A percentile compares a stretch with the other conserved stretches of the same genome.
Evolutionary conservation across 2,113 vertebrate species (phyloP).

Genomic region (Leptobrachium ailaonicum): DNA sequence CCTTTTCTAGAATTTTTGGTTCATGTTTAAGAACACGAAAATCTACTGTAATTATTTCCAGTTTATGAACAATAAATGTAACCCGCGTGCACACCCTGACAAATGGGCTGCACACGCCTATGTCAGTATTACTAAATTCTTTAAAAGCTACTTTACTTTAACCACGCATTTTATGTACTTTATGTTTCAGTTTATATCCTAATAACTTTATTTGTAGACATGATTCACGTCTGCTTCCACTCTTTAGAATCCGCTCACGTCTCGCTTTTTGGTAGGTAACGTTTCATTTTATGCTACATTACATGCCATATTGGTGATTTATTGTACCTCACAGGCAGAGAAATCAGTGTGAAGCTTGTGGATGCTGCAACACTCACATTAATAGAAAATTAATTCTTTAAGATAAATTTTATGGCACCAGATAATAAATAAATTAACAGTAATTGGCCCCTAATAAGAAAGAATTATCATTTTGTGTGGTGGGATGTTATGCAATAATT

Average conservation of each 20-base stretch:
- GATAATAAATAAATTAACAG: conserved; percentile 35
- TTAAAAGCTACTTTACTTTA: too few relatives aligned
- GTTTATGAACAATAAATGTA: too few relatives aligned
- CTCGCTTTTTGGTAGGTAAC: conserved; percentile 42
- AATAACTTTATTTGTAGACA: conserved; percentile 25
- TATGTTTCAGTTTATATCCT: neutral
- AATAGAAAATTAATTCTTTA: conserved; percentile 43
- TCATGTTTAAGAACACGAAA: too few relatives aligned
- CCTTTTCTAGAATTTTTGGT: too few relatives aligned
- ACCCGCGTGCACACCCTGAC: too few relatives aligned
- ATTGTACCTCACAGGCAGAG: conserved; percentile 26
- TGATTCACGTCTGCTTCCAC: conserved; percentile 9
- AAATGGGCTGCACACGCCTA: too few relatives aligned
- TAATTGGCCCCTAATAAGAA: conserved; percentile 44
- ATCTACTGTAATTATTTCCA: too few relatives aligned
- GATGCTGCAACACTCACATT: conserved; percentile 12
- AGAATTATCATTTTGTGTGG: conserved; percentile 32
- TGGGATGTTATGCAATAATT: conserved; percentile 26
- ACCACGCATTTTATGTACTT: too few relatives aligned
- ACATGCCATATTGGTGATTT: conserved; percentile 47
- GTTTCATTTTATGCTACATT: conserved; percentile 50
- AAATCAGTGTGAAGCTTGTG: conserved; percentile 26
- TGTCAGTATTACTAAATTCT: too few relatives aligned
- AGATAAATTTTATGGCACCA: conserved; percentile 30
- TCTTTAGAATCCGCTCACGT: conserved; percentile 35